phyloP scores from a whole-genome alignment of 2,888 invertebrate species.

The Cremastobaeus sp. region DNA sequence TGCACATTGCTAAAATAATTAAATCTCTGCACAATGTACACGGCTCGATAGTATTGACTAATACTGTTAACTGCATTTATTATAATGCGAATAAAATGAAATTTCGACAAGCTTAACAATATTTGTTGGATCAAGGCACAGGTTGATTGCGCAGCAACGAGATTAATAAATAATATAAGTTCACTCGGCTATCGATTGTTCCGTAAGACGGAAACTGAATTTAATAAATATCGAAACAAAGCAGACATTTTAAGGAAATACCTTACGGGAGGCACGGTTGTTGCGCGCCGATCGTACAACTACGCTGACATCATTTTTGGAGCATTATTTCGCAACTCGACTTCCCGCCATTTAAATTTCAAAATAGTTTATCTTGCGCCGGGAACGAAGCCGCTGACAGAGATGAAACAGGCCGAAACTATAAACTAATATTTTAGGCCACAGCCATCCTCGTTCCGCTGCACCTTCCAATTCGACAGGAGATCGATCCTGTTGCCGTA shows the following conservation, averaged over 20 bases:
- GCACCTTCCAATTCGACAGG: constrained; percentile 9
- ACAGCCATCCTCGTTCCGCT: constrained; percentile 12
- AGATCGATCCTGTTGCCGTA: constrained; percentile 13
- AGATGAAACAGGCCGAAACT: constrained; percentile 52
- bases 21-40: too few species aligned
- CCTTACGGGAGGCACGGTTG: constrained; percentile 51
- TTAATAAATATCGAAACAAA: constrained; percentile 54
- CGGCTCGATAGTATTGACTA: not conserved
- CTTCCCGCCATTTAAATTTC: constrained; percentile 68
- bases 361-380: constrained; percentile 69
- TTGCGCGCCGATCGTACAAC: constrained; percentile 53
- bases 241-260: constrained; percentile 59
- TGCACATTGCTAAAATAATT: too few species aligned
- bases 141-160: constrained; percentile 29
- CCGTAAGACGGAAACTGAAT: constrained; percentile 53
- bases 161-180: constrained; percentile 54
- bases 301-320: constrained; percentile 56
- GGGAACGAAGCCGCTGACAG: constrained; percentile 45
- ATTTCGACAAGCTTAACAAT: constrained; percentile 34
- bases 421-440: constrained; percentile 66
- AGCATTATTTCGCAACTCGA: constrained; percentile 56
- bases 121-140: constrained; percentile 21
- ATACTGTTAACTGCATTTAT: constrained; percentile 19
- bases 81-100: constrained; percentile 24
- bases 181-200: constrained; percentile 57